Conservation (phyloP, 2,888 invertebrate genomes). For the Drosophila borealis region DNA sequence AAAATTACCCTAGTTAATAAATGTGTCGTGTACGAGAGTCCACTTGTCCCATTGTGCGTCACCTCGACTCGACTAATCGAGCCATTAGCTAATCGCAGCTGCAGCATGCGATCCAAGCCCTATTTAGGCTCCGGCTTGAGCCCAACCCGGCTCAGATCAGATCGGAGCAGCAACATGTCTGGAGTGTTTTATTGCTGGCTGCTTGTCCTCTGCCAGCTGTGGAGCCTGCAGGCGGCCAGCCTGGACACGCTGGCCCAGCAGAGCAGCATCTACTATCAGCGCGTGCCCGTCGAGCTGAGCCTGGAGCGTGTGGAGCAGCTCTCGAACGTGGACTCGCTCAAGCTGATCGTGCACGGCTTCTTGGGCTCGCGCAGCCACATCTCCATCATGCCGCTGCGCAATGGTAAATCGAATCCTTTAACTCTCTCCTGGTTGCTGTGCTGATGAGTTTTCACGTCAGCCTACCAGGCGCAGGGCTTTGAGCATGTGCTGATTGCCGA, state of each 20-base stretch:
- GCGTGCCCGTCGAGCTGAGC: conserved; percentile 46
- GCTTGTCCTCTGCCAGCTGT: conserved; percentile 46
- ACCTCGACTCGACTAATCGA: conserved; percentile 42
- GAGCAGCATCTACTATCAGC: conserved; percentile 46
- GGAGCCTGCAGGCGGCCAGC: conserved; percentile 40
- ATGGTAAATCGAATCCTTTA: conserved; percentile 61
- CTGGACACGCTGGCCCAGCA: conserved; percentile 38
- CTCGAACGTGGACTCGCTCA: conserved; percentile 58
- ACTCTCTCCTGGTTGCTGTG: neutral
- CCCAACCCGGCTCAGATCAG: conserved; percentile 4
- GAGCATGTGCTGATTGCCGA: conserved; percentile 82
- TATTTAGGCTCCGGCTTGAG: conserved; percentile 19
- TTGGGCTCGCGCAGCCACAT: conserved; percentile 77
- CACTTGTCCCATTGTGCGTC: conserved; percentile 38
- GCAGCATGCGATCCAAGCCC: conserved; percentile 31
- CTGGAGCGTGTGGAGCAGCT: conserved; percentile 58
- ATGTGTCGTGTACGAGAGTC: conserved; percentile 31
- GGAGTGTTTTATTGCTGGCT: conserved; percentile 36
- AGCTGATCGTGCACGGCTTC: conserved; percentile 83
- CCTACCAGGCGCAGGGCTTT: conserved; percentile 79
- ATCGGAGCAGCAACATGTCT: conserved; percentile 36
- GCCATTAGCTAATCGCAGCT: conserved; percentile 48
- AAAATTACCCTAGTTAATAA: conserved; percentile 68
- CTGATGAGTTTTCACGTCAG: conserved; percentile 29
- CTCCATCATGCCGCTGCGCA: conserved; percentile 76